These are phyloP conservation scores for Lycocerus yunnanus DNA, from an alignment of 2,888 invertebrate genomes.

Conservation along the genomic window DNA sequence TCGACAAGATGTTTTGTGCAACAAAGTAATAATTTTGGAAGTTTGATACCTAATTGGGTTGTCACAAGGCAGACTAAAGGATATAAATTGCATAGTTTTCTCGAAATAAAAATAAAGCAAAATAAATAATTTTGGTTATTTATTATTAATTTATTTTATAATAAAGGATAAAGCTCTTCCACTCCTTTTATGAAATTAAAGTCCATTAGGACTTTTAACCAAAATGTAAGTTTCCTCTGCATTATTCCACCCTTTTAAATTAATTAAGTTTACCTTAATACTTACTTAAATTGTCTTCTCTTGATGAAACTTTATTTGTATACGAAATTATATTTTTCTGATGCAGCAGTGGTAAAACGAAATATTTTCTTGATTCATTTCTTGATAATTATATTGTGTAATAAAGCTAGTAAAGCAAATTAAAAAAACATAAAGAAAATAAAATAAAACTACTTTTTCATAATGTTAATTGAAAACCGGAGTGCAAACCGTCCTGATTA, in stretches of 20 bases:
- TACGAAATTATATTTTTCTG: too few relatives aligned
- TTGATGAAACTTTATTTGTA: too few relatives aligned
- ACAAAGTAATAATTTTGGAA: neutral
- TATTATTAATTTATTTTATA: neutral
- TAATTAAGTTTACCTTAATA: neutral
- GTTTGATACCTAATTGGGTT: neutral
- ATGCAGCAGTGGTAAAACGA: too few relatives aligned
- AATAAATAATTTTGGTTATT: too few relatives aligned
- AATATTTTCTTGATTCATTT: too few relatives aligned
- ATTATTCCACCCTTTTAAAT: neutral
- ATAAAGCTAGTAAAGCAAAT: neutral
- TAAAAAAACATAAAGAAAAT: neutral
- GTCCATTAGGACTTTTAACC: neutral
- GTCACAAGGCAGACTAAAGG: neutral
- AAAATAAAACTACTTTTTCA: neutral
- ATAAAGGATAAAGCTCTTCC: too few relatives aligned
- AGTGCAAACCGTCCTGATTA: neutral
- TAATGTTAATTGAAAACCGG: neutral
- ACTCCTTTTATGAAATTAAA: neutral
- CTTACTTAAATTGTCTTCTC: neutral
- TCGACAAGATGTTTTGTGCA: neutral
- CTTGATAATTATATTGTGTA: neutral
- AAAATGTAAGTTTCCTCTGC: neutral
- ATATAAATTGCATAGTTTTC: neutral
- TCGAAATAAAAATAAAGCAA: neutral